These are phyloP conservation scores for Nothoprocta perdicaria DNA, from an alignment of 2,113 vertebrate genomes.

Conservation along the genomic window DNA sequence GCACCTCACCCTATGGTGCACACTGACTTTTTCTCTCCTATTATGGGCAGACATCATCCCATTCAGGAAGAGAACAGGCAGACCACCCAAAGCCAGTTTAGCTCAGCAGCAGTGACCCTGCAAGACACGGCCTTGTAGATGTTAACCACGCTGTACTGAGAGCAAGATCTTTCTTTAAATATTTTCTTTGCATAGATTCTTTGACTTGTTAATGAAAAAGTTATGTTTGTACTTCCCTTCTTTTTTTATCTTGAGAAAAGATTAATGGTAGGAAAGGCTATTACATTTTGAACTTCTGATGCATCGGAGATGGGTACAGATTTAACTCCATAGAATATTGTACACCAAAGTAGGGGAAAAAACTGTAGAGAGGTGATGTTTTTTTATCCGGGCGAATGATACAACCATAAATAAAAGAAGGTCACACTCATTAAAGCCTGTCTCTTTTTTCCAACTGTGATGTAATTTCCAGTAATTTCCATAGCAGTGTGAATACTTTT, in stretches of 20 bases:
- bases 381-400: background rate
- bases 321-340: background rate
- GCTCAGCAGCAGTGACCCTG: background rate
- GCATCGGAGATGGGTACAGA: background rate
- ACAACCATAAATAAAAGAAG: background rate
- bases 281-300: background rate
- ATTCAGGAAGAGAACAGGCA: constrained; percentile 14
- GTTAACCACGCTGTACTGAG: background rate
- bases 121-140: background rate
- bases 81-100: background rate
- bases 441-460: background rate
- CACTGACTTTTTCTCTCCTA: background rate
- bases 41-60: background rate
- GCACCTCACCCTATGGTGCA: background rate
- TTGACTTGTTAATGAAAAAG: accelerated
- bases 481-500: background rate
- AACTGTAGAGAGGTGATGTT: background rate
- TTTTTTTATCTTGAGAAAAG: background rate
- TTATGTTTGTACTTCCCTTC: background rate
- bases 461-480: background rate
- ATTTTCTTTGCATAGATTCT: background rate
- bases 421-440: background rate
- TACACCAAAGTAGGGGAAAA: background rate
- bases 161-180: background rate
- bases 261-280: background rate